phyloP scores from a whole-genome alignment of 2,888 invertebrate genomes.

The Ornithoptera alexandrae region DNA sequence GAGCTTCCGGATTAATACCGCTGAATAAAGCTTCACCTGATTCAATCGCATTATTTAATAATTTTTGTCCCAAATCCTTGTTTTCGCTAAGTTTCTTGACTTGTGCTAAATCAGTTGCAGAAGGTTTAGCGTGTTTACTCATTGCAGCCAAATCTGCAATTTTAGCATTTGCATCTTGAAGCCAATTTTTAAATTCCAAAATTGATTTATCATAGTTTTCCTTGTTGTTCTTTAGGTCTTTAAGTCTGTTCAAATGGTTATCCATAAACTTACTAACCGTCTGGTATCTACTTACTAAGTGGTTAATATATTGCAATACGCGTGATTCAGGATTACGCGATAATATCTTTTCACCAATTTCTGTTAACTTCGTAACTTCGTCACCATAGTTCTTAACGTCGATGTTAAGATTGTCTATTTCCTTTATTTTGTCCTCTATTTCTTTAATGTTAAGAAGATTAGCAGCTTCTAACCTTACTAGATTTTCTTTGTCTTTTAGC shows the following conservation, averaged over 20 bases:
- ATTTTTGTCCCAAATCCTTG: slow-evolving; percentile 88
- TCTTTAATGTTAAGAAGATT: slow-evolving; percentile 84
- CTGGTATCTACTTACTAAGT: slow-evolving; percentile 87
- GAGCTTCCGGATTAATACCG: slow-evolving; percentile 91
- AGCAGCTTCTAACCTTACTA: slow-evolving; percentile 86
- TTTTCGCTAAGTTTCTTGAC: slow-evolving; percentile 86
- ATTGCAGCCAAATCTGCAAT: slow-evolving; percentile 86
- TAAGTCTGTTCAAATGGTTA: slow-evolving; percentile 85
- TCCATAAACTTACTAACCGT: slow-evolving; percentile 85
- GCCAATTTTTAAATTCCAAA: slow-evolving; percentile 87
- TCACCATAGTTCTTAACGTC: slow-evolving; percentile 83
- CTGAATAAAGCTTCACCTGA: slow-evolving; percentile 93
- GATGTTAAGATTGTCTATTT: slow-evolving; percentile 82
- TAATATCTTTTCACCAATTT: slow-evolving; percentile 85
- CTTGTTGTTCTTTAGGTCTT: slow-evolving; percentile 85
- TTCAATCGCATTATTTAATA: slow-evolving; percentile 90
- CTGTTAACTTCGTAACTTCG: slow-evolving; percentile 83
- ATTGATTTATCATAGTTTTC: slow-evolving; percentile 84
- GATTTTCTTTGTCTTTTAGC: slow-evolving; percentile 89
- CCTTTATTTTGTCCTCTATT: slow-evolving; percentile 84
- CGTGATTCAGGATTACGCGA: slow-evolving; percentile 90
- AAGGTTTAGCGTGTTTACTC: slow-evolving; percentile 87
- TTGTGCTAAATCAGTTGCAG: slow-evolving; percentile 87
- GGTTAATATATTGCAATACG: slow-evolving; percentile 88
- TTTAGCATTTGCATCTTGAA: slow-evolving; percentile 86